Evolutionary conservation across 2,888 invertebrate species (phyloP), one percentile per base, ranked within the genome.

Genomic region (Calameuta pallipes): DNA sequence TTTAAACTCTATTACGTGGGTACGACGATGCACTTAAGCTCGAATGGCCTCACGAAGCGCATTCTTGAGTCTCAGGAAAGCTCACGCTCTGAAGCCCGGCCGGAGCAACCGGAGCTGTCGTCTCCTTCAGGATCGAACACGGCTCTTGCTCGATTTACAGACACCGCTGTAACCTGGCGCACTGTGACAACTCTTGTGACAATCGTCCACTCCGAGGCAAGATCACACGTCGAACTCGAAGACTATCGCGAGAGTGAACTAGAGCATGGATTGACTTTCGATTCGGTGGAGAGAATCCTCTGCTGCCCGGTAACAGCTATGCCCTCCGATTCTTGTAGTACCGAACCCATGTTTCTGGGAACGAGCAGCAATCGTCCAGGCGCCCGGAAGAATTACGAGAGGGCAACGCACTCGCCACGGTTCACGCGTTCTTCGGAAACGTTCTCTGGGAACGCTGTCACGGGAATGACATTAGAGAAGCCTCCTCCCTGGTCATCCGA

Each of bases 221-320:
- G 36, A 34, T 36, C 35, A 74, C 74, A 37, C 34, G 37, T 31
- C 71, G 71, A 12, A 31, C 71, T 33, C 71, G 31, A 31, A 78
- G 74, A 80, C 76, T 81, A 82, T 86, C 84, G 82, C 82, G 85
- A 86, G 84, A 86, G 83, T 83, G 83, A 85, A 86, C 85, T 86
- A 83, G 85, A 85, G 85, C 86, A 85, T 83, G 84, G 82, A 85
- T 85, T 80, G 85, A 86, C 85, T 85, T 85, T 85, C 85, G 85
- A 85, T 86, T 86, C 81, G 83, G 74, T 79, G 83, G 6, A 56
- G 56, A 56, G 56, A 71, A 34, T 23, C 71, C 33, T 31, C 71
- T 3, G 71, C 31, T 34, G 71, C 71, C 71, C 33, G 31, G 71
- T 34, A 13, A 33, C 33, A 13, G 71, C 71, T 23, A 23, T 31